Evolutionary conservation across 2,797 vertebrate genomes (phyloP), one percentile per base, ranked within the genome.

Genomic region (Muscicapa striata): DNA sequence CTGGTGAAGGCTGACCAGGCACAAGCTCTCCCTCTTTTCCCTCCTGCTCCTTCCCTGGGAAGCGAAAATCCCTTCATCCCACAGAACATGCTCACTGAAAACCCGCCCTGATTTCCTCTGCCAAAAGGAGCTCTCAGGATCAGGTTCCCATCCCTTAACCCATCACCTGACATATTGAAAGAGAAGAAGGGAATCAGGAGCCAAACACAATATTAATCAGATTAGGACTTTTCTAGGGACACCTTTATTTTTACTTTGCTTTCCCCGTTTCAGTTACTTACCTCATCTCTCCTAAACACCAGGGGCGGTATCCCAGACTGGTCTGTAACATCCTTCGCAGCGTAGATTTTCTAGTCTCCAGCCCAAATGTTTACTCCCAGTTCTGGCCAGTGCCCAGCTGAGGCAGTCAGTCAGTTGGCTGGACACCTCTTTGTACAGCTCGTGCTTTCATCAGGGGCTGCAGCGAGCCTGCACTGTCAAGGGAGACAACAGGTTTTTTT

Each of bases 131-230:
- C 43, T 87, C 75, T 90, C 36, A 22, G 90, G 75, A 80, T 93
- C 87, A 61, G 40, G 58, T 94, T 91, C 46, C 49, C 49, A 64
- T 24, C 27, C n/a, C 41, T 94, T 83, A 87, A 83, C 64, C 57
- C 61, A 51, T 80, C 7, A 4, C 30, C 59, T 70, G 64, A 82
- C 49, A 62, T 4, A 1, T 0, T 83, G 87, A 87, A 94, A 95
- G 72, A 29, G 57, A 89, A 86, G 57, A 55, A 48, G 72, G 64
- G 27, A 62, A 58, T 52, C 52, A 52, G 81, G 61, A 95, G 74
- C 77, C 90, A 95, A 95, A 40, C 67, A 87, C 45, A 95, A 70
- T 49, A 64, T 89, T 55, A 84, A 92, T 96, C 77, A 76, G 58
- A 91, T 88, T 77, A 77, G 58, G 51, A 83, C 68, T 68, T 94